These are phyloP conservation scores for Drosophila prolongata DNA, from an alignment of 2,888 invertebrate species.

Conservation along the genomic window DNA sequence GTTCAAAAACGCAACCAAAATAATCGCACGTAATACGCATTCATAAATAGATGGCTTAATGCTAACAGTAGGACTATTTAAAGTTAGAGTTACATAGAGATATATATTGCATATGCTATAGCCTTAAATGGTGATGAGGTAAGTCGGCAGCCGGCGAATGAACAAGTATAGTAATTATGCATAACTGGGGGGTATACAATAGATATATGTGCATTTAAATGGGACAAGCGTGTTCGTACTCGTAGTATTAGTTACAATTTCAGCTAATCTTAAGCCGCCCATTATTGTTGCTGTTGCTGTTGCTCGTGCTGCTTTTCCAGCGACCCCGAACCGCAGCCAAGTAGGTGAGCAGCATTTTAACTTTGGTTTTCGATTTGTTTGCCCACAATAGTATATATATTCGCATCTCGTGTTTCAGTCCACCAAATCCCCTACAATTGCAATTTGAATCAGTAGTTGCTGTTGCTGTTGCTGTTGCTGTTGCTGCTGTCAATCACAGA, in stretches of 20 bases:
- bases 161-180: slow-evolving; percentile 61
- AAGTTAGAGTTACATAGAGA: slow-evolving; percentile 26
- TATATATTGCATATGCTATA: slow-evolving; percentile 80
- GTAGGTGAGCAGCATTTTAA: slow-evolving; percentile 81
- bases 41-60: slow-evolving; percentile 44
- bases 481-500: slow-evolving; percentile 78
- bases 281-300: slow-evolving; percentile 14
- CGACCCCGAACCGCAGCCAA: slow-evolving; percentile 65
- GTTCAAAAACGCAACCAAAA: slow-evolving; percentile 64
- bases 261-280: slow-evolving; percentile 71
- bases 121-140: slow-evolving; percentile 82
- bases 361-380: slow-evolving; percentile 79
- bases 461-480: slow-evolving; percentile 15
- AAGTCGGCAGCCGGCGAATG: slow-evolving; percentile 72
- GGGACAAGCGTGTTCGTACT: slow-evolving; percentile 48
- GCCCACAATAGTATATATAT: slow-evolving; percentile 51
- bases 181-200: slow-evolving; percentile 30
- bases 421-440: slow-evolving; percentile 42
- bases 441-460: slow-evolving; percentile 8
- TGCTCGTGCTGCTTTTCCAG: slow-evolving; percentile 18
- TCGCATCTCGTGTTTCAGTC: slow-evolving; percentile 60
- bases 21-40: slow-evolving; percentile 25
- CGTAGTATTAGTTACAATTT: slow-evolving; percentile 74
- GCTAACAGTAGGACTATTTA: slow-evolving; percentile 56
- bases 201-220: slow-evolving; percentile 26